Percentiles rank a stretch among this genome's conserved stretches.
Conservation (phyloP, 1,140 invertebrate species). For the Ceratina calcarata region DNA sequence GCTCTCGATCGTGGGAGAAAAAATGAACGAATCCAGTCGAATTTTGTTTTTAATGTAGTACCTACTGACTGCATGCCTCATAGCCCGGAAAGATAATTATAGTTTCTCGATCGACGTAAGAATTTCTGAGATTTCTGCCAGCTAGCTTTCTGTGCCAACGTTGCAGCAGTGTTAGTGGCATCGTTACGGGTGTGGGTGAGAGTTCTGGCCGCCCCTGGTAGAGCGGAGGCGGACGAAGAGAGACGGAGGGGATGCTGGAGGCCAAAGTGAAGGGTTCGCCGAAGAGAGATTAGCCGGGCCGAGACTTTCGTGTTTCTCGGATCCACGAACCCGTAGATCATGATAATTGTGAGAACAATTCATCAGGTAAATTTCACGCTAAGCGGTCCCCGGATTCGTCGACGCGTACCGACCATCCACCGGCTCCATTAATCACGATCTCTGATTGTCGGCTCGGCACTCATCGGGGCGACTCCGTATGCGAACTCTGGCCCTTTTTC, state of each 20-base stretch:
- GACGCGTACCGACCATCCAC: constrained; percentile 39
- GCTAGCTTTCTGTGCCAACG: constrained; percentile 34
- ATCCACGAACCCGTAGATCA: constrained; percentile 79
- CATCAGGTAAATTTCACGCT: constrained; percentile 77
- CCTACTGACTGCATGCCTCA: constrained; percentile 61
- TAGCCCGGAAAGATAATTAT: constrained; percentile 70
- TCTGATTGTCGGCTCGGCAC: constrained; percentile 34
- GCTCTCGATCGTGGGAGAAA: constrained; percentile 37
- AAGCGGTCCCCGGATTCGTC: constrained; percentile 62
- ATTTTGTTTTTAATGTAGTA: constrained; percentile 38
- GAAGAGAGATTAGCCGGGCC: constrained; percentile 76
- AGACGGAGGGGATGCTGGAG: constrained; percentile 39
- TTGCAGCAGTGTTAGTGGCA: constrained; percentile 42
- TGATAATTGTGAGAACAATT: constrained; percentile 81
- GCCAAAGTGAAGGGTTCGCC: constrained; percentile 78
- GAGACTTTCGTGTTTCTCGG: constrained; percentile 78
- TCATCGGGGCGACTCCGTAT: constrained; percentile 20
- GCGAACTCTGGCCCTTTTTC: neutral
- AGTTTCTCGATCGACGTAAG: constrained; percentile 66
- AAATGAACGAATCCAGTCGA: constrained; percentile 1
- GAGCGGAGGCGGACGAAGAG: constrained; percentile 1
- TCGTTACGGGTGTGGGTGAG: constrained; percentile 59
- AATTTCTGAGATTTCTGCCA: constrained; percentile 69
- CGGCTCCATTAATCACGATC: constrained; percentile 61
- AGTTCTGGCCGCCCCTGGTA: constrained; percentile 40